Evolutionary conservation across 2,888 invertebrate genomes (phyloP).

Genomic region (Drosophila maculinotata): DNA sequence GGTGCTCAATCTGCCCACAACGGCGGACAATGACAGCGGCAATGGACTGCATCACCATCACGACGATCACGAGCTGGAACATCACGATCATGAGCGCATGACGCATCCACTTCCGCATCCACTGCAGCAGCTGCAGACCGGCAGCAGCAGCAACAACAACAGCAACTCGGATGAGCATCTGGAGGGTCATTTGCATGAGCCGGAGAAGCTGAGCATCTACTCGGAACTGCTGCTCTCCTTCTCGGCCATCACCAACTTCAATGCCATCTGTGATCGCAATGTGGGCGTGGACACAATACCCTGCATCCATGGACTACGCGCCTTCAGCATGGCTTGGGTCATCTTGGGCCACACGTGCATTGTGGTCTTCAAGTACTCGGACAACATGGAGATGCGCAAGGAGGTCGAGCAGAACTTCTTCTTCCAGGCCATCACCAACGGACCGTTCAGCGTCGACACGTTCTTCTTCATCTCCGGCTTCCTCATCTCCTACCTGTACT

Average conservation of each 20-base stretch:
- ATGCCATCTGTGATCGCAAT: constrained; percentile 91
- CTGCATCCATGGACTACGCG: constrained; percentile 89
- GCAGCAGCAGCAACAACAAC: constrained; percentile 36
- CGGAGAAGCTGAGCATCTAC: constrained; percentile 84
- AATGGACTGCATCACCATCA: constrained; percentile 61
- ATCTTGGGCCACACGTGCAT: constrained; percentile 91
- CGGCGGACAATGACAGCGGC: constrained; percentile 84
- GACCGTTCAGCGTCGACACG: constrained; percentile 92
- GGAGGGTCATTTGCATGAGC: constrained; percentile 86
- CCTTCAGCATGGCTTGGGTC: constrained; percentile 90
- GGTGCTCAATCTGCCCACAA: constrained; percentile 85
- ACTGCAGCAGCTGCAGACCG: constrained; percentile 12
- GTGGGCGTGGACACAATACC: constrained; percentile 93
- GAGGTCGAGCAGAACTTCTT: constrained; percentile 91
- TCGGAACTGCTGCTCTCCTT: constrained; percentile 91
- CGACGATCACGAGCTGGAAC: constrained; percentile 45
- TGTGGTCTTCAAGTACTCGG: constrained; percentile 93
- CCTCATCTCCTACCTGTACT: constrained; percentile 93
- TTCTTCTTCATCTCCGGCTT: constrained; percentile 94
- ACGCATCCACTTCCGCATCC: constrained; percentile 25
- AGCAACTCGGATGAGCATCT: constrained; percentile 87
- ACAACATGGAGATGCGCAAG: constrained; percentile 91
- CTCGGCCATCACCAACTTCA: constrained; percentile 91
- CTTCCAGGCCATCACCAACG: constrained; percentile 92
- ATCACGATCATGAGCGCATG: constrained; percentile 45